phyloP scores from a whole-genome alignment of 2,113 vertebrate genomes.

The Acanthochromis polyacanthus region DNA sequence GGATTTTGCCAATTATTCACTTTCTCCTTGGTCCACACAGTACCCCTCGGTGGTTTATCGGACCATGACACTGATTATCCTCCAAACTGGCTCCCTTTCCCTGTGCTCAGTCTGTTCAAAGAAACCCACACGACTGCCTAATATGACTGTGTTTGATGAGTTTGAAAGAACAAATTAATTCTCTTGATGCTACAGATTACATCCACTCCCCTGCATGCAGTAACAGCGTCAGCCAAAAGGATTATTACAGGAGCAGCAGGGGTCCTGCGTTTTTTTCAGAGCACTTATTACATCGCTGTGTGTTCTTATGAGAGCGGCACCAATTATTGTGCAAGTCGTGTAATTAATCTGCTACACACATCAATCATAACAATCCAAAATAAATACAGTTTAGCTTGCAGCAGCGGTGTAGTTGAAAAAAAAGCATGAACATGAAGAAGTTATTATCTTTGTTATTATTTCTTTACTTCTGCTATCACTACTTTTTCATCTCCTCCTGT shows the following conservation, averaged over 20 bases:
- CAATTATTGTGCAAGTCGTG: not conserved
- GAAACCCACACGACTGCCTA: slow-evolving; percentile 5
- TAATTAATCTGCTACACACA: not conserved
- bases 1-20: too few relatives aligned
- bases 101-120: not conserved
- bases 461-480: not conserved
- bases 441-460: not conserved
- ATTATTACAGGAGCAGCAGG: not conserved
- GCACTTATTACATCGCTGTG: not conserved
- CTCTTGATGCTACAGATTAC: not conserved
- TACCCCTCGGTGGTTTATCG: too few relatives aligned
- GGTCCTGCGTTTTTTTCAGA: not conserved
- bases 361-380: not conserved
- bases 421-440: too few relatives aligned
- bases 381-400: not conserved
- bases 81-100: not conserved
- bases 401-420: not conserved
- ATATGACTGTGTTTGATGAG: slow-evolving; percentile 4
- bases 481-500: not conserved
- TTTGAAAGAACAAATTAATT: slow-evolving; percentile 1
- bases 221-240: not conserved
- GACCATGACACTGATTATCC: too few relatives aligned
- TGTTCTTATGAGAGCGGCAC: not conserved
- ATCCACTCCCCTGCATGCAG: not conserved
- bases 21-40: too few relatives aligned